Evolutionary conservation across 2,797 vertebrate species (phyloP).

Genomic region (Mormyrops boulengeri): DNA sequence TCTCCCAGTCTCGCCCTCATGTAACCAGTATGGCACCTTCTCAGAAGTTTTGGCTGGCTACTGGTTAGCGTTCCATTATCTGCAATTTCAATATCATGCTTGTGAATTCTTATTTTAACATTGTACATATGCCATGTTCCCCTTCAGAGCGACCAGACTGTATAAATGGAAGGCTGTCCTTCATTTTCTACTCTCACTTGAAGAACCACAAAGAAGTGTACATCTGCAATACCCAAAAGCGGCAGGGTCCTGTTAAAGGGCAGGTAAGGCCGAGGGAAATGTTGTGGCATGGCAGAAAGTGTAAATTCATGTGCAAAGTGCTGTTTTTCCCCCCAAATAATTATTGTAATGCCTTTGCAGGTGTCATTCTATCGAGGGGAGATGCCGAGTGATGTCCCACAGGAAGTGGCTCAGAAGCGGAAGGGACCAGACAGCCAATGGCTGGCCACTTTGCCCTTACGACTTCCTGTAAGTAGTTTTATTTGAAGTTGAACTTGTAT

Average conservation of each 20-base stretch:
- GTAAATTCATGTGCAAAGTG: not conserved
- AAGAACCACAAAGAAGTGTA: constrained; percentile 94
- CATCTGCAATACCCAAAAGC: constrained; percentile 65
- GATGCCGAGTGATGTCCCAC: constrained; percentile 69
- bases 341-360: constrained; percentile 47
- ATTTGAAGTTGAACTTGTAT: not conserved
- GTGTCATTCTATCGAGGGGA: constrained; percentile 93
- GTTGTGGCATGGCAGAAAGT: not conserved
- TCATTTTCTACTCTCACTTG: constrained; percentile 87
- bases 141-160: constrained; percentile 84
- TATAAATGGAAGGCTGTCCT: constrained; percentile 73
- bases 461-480: constrained; percentile 73
- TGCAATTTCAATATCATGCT: not conserved
- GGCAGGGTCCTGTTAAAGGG: constrained; percentile 73
- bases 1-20: not conserved
- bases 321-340: not conserved
- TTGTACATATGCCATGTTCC: not conserved
- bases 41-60: not conserved
- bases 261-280: constrained; percentile 67
- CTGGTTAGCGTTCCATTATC: not conserved
- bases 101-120: not conserved
- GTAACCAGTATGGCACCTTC: not conserved
- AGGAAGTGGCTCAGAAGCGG: constrained; percentile 72
- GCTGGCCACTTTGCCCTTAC: constrained; percentile 87
- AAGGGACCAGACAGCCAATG: constrained; percentile 74